Evolutionary conservation across 2,797 vertebrate genomes (phyloP), one percentile per base, ranked within the genome.

Genomic region (Emys orbicularis): DNA sequence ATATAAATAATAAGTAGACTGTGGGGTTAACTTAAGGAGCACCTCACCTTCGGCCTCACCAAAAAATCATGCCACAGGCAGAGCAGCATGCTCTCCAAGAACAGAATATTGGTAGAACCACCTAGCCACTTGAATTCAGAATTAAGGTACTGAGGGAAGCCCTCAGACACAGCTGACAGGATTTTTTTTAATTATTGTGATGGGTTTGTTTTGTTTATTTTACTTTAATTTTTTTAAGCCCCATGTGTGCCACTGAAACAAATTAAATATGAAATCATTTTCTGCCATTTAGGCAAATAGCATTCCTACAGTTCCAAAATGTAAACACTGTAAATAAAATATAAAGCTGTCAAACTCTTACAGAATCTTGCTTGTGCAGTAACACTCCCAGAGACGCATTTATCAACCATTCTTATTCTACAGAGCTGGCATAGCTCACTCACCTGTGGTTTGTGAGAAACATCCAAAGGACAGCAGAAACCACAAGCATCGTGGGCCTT

Each of bases 251-350:
- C 84, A 84, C 77, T 83, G 81, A 87, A 91, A 95, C 54, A 96
- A 97, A 97, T 96, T 88, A 96, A 97, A 96, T 83, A 88, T 23
- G 86, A 94, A 94, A 97, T 83, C 0, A 3, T 96, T 97, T 97
- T 97, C 96, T 95, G 87, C 88, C 88, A 86, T 89, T 97, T 92
- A 96, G 83, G 92, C 92, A 97, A 98, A 95, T n/a, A 31, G 65
- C 80, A 97, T 95, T 96, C 86, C 83, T 87, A 68, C 68, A 54
- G 90, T 93, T 97, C 81, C 15, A 81, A 97, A 97, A 97, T 68
- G 80, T 65, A 96, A 93, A 97, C 79, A 93, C 81, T 12, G 87
- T 97, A 96, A 98, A 97, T 98, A 97, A 97, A 98, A 97, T 87
- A 97, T 93, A 94, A 97, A 93, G 91, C 81, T 50, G 9, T 77